Conservation (phyloP, 1,140 invertebrate genomes). For the Apis cerana region DNA sequence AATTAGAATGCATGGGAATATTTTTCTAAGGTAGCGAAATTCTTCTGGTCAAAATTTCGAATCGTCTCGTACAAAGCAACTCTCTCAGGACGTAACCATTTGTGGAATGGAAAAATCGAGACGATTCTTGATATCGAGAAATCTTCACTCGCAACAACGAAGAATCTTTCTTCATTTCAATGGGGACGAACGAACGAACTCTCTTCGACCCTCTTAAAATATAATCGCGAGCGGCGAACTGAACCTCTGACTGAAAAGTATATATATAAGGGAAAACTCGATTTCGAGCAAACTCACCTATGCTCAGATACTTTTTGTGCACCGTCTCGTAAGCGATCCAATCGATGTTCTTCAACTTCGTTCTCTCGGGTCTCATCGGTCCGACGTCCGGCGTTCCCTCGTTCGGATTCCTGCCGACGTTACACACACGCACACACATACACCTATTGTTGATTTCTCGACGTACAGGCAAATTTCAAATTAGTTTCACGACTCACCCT, state of each 20-base stretch:
- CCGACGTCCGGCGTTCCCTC: constrained; percentile 86
- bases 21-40: not conserved
- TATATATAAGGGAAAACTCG: not conserved
- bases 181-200: too few relatives aligned
- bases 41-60: not conserved
- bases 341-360: constrained; percentile 90
- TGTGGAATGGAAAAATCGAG: too few relatives aligned
- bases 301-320: constrained; percentile 95
- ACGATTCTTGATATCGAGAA: too few relatives aligned
- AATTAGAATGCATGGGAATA: constrained; percentile 3
- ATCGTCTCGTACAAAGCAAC: not conserved
- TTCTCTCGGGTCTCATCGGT: constrained; percentile 87
- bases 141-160: too few relatives aligned
- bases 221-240: too few relatives aligned
- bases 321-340: constrained; percentile 95
- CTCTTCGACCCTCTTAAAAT: too few relatives aligned
- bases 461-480: not conserved
- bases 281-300: constrained; percentile 83
- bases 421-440: not conserved
- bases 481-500: constrained; percentile 87
- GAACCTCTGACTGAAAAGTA: not conserved
- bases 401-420: constrained; percentile 92
- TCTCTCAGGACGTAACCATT: too few relatives aligned
- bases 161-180: too few relatives aligned
- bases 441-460: constrained; percentile 11